A percentile compares a stretch with the other conserved stretches of the same genome.
Conservation (phyloP, 1,140 invertebrate genomes). For the Vanessa atalanta region DNA sequence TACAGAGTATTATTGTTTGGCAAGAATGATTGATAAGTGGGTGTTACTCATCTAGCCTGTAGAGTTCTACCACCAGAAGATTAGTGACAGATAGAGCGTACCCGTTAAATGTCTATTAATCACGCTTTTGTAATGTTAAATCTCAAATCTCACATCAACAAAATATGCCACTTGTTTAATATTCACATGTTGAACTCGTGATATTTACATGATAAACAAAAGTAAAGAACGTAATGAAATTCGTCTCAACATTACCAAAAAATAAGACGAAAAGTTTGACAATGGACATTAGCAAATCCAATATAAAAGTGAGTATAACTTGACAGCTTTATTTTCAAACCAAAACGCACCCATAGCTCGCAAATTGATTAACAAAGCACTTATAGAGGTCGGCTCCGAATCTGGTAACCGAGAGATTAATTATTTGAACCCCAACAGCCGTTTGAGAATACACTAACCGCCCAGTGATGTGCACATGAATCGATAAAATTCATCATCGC, state of each 20-base stretch:
- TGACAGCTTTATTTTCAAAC: constrained; percentile 51
- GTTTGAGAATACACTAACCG: constrained; percentile 43
- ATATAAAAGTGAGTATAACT: constrained; percentile 30
- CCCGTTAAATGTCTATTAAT: no score
- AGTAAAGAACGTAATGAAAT: not conserved
- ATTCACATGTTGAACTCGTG: not conserved
- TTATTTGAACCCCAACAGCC: constrained; percentile 61
- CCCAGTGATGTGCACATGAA: constrained; percentile 32
- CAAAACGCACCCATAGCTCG: constrained; percentile 42
- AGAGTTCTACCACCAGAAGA: no score
- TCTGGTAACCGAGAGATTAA: constrained; percentile 66
- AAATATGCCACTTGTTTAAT: not conserved
- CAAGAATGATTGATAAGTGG: no score
- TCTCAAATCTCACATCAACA: no score
- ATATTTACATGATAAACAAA: not conserved
- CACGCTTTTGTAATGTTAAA: no score
- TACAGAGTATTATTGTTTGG: no score
- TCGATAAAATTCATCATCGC: constrained; percentile 17
- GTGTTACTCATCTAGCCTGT: no score
- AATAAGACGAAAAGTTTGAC: constrained; percentile 25
- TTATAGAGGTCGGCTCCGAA: constrained; percentile 54
- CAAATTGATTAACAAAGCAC: constrained; percentile 70
- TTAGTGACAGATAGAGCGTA: no score
- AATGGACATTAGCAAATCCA: constrained; percentile 38
- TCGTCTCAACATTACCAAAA: not conserved